phyloP scores from a whole-genome alignment of 2,797 vertebrate species.

The Chaenodraco wilsoni region DNA sequence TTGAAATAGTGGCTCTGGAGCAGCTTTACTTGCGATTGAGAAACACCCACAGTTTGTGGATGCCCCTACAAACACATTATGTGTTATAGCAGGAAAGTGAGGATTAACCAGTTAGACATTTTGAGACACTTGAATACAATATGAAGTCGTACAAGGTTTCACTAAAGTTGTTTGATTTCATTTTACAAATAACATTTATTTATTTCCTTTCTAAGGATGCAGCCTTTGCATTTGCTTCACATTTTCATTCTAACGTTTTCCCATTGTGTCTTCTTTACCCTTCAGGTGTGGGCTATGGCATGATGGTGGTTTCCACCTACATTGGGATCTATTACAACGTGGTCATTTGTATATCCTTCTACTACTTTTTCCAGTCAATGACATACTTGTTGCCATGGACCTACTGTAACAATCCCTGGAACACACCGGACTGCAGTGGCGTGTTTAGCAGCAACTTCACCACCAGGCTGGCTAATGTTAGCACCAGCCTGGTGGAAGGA shows the following conservation, averaged over 20 bases:
- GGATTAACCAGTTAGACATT: no score
- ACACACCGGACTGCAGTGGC: slow-evolving; percentile 89
- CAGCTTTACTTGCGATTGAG: no score
- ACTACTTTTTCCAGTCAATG: slow-evolving; percentile 99
- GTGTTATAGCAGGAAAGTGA: not conserved
- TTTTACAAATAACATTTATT: no score
- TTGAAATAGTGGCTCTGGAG: no score
- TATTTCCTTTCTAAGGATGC: not conserved
- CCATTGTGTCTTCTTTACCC: not conserved
- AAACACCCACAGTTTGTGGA: not conserved
- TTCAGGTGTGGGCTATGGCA: slow-evolving; percentile 96
- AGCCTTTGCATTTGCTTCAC: not conserved
- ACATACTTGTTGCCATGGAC: slow-evolving; percentile 96
- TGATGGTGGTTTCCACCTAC: slow-evolving; percentile 99
- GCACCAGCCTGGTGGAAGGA: slow-evolving; percentile 74
- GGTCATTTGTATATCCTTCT: slow-evolving; percentile 98
- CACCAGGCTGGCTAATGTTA: slow-evolving; percentile 71
- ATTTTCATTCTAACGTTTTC: not conserved
- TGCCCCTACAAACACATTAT: not conserved
- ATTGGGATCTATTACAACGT: slow-evolving; percentile 99
- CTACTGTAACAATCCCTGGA: slow-evolving; percentile 97
- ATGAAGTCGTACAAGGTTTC: no score
- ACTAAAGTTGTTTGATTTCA: no score
- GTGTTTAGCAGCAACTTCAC: slow-evolving; percentile 83
- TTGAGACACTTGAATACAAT: not conserved